Evolutionary conservation across 1,140 invertebrate species (phyloP).

Genomic region (Nylanderia fulva): DNA sequence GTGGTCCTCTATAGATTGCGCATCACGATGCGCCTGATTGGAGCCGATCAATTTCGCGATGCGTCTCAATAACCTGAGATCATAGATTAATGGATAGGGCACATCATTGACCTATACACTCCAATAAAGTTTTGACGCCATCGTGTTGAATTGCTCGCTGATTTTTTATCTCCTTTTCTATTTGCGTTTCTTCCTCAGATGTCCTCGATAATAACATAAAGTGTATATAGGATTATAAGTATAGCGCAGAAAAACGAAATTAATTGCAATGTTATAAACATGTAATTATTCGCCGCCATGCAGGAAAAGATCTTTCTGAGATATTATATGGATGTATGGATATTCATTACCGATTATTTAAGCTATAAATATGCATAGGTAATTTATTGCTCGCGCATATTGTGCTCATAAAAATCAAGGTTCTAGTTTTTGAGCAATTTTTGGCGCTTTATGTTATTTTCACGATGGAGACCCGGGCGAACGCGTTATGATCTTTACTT

Average conservation of each 20-base stretch:
- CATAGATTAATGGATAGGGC: neutral
- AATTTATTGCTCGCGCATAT: conserved; percentile 9
- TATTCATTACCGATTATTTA: conserved; percentile 20
- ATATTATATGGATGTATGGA: conserved; percentile 9
- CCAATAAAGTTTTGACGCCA: conserved; percentile 6
- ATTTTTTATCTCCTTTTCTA: neutral
- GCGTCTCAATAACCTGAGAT: neutral
- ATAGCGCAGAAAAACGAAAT: neutral
- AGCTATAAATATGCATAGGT: conserved; percentile 22
- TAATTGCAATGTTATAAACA: conserved; percentile 21
- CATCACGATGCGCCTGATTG: neutral
- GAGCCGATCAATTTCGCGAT: neutral
- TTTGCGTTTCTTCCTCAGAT: neutral
- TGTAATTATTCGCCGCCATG: conserved; percentile 28
- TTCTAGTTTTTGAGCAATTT: neutral
- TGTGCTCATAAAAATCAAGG: conserved; percentile 35
- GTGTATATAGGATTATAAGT: neutral
- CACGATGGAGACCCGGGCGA: neutral
- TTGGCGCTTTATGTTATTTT: conserved; percentile 28
- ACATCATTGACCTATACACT: neutral
- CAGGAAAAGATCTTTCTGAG: neutral
- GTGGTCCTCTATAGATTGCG: neutral
- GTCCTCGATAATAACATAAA: neutral
- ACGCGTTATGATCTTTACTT: conserved; percentile 39
- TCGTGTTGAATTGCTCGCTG: neutral